A percentile compares a stretch with the other conserved stretches of the same genome.
These are phyloP conservation scores for Steatocranus sp. DNA, from an alignment of 2,797 vertebrate genomes.

Conservation along the genomic window DNA sequence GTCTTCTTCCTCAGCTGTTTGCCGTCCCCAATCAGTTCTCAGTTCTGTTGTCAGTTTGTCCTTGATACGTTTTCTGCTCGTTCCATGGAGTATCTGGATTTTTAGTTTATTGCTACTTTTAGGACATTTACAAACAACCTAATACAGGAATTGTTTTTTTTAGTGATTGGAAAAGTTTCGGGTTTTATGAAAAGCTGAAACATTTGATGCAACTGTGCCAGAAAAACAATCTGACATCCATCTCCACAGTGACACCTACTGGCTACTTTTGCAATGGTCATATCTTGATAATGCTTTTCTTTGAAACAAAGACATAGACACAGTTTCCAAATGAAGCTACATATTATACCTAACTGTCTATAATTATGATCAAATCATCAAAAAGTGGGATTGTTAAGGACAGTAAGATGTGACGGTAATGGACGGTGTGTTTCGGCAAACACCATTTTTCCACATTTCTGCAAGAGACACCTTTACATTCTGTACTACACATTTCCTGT, in stretches of 20 bases:
- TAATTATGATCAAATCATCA: not conserved
- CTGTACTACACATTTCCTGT: not conserved
- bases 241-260: not conserved
- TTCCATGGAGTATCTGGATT: not conserved
- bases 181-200: not conserved
- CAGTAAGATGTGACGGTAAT: not conserved
- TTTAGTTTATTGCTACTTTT: not conserved
- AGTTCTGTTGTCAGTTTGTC: not conserved
- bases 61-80: not conserved
- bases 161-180: not conserved
- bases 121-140: not conserved
- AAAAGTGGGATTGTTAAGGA: not conserved
- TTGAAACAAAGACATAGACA: not conserved
- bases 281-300: not conserved
- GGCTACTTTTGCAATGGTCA: not conserved
- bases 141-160: fast-evolving
- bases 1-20: not conserved
- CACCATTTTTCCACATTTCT: not conserved
- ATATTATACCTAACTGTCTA: fast-evolving
- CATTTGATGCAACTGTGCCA: not conserved
- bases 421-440: fast-evolving
- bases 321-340: not conserved
- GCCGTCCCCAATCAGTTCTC: not conserved
- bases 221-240: not conserved
- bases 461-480: not conserved